These are phyloP conservation scores for Nothobranchius kuhntae DNA, from an alignment of 2,113 vertebrate species.

Conservation along the genomic window DNA sequence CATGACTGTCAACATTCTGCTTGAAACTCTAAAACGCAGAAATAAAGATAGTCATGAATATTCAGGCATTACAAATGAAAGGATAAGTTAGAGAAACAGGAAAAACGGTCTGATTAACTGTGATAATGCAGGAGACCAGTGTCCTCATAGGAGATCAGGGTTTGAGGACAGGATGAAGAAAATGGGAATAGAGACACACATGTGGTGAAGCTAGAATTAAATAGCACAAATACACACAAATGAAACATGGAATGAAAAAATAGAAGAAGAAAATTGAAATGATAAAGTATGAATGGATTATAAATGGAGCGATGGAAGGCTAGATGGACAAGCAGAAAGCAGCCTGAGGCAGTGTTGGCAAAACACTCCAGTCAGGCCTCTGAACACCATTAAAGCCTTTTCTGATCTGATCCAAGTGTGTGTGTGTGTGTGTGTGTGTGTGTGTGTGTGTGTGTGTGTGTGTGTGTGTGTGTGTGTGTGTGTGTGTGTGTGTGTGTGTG, in stretches of 20 bases:
- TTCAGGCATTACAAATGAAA: too few relatives aligned
- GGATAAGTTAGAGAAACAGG: too few relatives aligned
- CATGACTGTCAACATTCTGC: conserved; percentile 90
- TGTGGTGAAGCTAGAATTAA: not conserved
- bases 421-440: conserved; percentile 22
- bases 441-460: conserved; percentile 2
- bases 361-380: conserved; percentile 53
- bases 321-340: conserved; percentile 21
- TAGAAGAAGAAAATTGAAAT: not conserved
- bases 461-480: too few relatives aligned
- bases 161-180: too few relatives aligned
- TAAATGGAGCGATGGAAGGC: conserved; percentile 19
- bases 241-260: conserved; percentile 4
- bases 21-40: conserved; percentile 88
- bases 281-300: conserved; percentile 24
- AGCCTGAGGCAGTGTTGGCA: conserved; percentile 49
- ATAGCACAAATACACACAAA: not conserved
- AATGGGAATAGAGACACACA: too few relatives aligned
- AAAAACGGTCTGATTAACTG: too few relatives aligned
- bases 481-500: not conserved
- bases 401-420: conserved; percentile 44
- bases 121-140: too few relatives aligned
- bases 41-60: not conserved
- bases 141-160: too few relatives aligned
- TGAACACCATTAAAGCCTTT: conserved; percentile 39